Percentiles rank a stretch among this genome's conserved stretches.
These are phyloP conservation scores for Acanthurus tractus DNA, from an alignment of 2,797 vertebrate genomes.

Conservation along the genomic window DNA sequence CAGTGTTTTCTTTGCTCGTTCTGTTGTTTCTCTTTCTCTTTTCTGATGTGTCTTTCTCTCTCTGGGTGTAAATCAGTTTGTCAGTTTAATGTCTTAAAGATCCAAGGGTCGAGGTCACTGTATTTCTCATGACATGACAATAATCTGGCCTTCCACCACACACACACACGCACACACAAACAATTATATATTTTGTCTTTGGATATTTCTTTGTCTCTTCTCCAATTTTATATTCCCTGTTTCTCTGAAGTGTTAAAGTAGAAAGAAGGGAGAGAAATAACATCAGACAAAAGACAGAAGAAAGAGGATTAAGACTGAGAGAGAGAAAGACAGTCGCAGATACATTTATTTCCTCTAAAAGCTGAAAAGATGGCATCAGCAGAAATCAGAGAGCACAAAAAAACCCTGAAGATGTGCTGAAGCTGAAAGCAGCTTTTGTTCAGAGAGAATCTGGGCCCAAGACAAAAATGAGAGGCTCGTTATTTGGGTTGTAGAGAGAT, in stretches of 20 bases:
- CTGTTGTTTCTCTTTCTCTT: conserved; percentile 39
- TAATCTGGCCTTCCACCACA: conserved; percentile 3
- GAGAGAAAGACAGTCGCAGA: neutral
- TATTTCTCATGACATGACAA: conserved; percentile 31
- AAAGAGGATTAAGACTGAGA: conserved; percentile 1
- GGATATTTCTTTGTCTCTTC: conserved; percentile 7
- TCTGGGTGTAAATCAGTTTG: conserved; percentile 59
- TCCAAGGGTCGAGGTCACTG: conserved; percentile 32
- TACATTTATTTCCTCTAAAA: neutral
- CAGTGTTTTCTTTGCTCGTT: conserved; percentile 28
- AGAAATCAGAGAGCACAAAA: conserved; percentile 15
- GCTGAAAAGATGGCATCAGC: conserved; percentile 5
- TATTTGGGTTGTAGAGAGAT: conserved; percentile 9
- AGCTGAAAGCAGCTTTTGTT: conserved; percentile 24
- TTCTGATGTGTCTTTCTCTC: conserved; percentile 42
- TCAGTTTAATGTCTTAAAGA: conserved; percentile 63
- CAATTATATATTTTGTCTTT: conserved; percentile 5
- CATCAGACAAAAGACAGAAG: neutral
- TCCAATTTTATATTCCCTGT: neutral
- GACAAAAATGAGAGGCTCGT: neutral
- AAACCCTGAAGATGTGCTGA: conserved; percentile 9
- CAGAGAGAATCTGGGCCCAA: neutral
- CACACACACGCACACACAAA: neutral
- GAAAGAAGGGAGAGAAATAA: conserved; percentile 2
- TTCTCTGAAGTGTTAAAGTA: neutral